Percentiles rank a stretch among this genome's conserved stretches.
Evolutionary conservation across 2,888 invertebrate genomes (phyloP).

Genomic region (Eumerus sabulonum): DNA sequence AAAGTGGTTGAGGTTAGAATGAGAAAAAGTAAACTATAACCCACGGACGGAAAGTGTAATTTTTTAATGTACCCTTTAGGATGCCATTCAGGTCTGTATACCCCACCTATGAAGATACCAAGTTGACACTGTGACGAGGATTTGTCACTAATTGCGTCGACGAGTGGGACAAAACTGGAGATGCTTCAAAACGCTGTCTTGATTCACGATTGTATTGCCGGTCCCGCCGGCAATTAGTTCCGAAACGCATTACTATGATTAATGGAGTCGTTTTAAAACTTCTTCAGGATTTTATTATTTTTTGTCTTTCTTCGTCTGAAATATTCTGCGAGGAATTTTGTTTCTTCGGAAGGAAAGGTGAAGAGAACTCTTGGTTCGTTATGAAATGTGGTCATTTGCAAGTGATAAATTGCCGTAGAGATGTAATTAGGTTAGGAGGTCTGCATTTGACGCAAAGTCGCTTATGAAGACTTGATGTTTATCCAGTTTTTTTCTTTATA

Average conservation of each 20-base stretch:
- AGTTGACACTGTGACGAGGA: conserved; percentile 20
- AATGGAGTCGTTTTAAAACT: conserved; percentile 43
- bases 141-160: conserved; percentile 43
- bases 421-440: too few relatives aligned
- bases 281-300: conserved; percentile 20
- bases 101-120: not conserved
- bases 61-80: conserved; percentile 27
- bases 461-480: not conserved
- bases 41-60: conserved; percentile 27
- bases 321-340: conserved; percentile 1
- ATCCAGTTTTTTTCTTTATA: too few relatives aligned
- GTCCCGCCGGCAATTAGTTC: conserved; percentile 20
- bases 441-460: not conserved
- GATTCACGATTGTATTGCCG: not conserved
- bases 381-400: conserved; percentile 26
- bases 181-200: not conserved
- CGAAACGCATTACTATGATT: conserved; percentile 48
- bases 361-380: conserved; percentile 4
- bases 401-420: not conserved
- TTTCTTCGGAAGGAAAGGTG: not conserved
- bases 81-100: conserved; percentile 6
- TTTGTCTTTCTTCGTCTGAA: conserved; percentile 4
- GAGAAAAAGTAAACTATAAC: not conserved
- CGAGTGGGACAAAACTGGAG: not conserved
- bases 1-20: not conserved